Evolutionary conservation across 2,113 vertebrate genomes (phyloP), one percentile per base, ranked within the genome.

Genomic region (Ageneiosus marmoratus): DNA sequence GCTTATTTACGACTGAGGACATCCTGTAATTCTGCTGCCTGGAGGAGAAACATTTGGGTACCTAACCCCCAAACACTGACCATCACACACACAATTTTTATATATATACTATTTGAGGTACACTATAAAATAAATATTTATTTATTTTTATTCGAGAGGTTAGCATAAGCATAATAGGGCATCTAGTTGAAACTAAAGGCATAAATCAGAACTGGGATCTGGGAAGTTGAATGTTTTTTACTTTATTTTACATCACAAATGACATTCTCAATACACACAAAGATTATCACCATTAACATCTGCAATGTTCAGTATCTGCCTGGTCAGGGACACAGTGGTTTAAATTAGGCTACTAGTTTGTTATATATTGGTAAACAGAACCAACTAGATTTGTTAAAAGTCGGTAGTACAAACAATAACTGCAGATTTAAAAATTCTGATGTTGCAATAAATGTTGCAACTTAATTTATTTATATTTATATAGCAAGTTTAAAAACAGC

Each of bases 1-100:
- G 72, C 79, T 83, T 86, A 89, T 91, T 92, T 90, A 87, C 88
- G 79, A 50, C 83, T 77, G 87, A 92, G 92, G 90, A 94, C 91
- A 91, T 93, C 92, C 93, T 93, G 89, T 88, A 46, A 85, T 92
- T 91, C 83, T 88, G 78, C 80, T 82, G 22, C 12, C 55, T 41
- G 51, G 32, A 65, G 51, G 44, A 74, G 22, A 55, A 80, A 32
- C 29, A 60, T 77, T 83, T 50, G 69, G 34, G 3, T 63, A 37
- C 76, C 29, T 16, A 78, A 77, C 32, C 24, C 32, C 37, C 79
- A 80, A 32, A 58, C 67, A 46, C 32, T 3, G 1, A 29, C 37
- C n/a, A 56, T 29, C 78, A 80, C 62, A 41, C 79, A 27, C 50
- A 81, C 48, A 75, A 8, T 53, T 12, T 34, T 3, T 1, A 55